These are phyloP conservation scores for Monarcha castaneiventris DNA, from an alignment of 2,113 vertebrate species.

Conservation along the genomic window DNA sequence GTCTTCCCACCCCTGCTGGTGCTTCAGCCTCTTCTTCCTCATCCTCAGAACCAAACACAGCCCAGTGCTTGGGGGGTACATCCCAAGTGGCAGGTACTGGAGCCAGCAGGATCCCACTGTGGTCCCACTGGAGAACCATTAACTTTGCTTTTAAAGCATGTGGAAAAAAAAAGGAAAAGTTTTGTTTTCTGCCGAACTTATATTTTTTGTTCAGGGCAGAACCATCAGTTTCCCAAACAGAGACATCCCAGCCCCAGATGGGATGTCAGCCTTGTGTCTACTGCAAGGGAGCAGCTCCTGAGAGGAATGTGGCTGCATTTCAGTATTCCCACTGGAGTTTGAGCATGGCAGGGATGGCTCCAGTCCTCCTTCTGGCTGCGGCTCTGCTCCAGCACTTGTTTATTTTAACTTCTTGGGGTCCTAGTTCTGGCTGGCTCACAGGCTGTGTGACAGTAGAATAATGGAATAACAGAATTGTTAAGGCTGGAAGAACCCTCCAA, in stretches of 20 bases:
- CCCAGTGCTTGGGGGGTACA: rapidly evolving
- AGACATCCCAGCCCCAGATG: background rate
- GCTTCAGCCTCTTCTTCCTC: background rate
- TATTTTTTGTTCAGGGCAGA: background rate
- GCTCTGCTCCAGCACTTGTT: background rate
- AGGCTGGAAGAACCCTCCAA: background rate
- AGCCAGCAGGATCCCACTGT: background rate
- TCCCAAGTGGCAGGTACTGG: rapidly evolving
- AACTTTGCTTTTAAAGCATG: background rate
- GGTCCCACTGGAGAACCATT: background rate
- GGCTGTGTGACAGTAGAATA: background rate
- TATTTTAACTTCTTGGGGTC: background rate
- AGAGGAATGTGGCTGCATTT: background rate
- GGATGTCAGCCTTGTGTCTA: background rate
- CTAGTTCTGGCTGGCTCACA: rapidly evolving
- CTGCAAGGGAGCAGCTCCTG: background rate
- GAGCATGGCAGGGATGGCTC: background rate
- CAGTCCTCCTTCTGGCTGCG: background rate
- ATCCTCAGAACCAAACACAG: rapidly evolving
- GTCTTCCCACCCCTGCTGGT: background rate
- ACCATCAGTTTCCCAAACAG: background rate
- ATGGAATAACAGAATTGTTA: background rate
- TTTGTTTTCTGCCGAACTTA: background rate
- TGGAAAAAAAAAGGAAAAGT: background rate
- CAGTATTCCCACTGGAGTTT: background rate